Evolutionary conservation across 2,888 invertebrate genomes (phyloP).

Genomic region (Acrobasis suavella): DNA sequence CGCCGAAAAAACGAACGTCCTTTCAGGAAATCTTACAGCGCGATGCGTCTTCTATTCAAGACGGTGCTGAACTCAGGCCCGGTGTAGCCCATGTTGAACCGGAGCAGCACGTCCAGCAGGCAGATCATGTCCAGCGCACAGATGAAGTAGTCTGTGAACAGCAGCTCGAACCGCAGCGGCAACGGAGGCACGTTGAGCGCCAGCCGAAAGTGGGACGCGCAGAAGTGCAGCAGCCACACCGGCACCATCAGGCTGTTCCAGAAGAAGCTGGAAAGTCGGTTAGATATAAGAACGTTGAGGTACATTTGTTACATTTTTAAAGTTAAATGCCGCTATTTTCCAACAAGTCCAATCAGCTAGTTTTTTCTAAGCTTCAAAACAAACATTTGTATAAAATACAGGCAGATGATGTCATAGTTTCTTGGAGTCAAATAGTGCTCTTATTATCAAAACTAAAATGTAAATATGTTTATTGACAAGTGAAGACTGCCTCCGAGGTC

Average conservation of each 20-base stretch:
- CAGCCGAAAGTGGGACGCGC: slow-evolving; percentile 47
- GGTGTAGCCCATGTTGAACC: slow-evolving; percentile 56
- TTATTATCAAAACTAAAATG: too few relatives aligned
- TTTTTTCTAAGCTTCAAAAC: too few relatives aligned
- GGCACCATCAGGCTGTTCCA: slow-evolving; percentile 53
- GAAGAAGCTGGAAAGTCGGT: slow-evolving; percentile 39
- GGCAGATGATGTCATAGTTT: too few relatives aligned
- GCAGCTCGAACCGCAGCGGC: slow-evolving; percentile 22
- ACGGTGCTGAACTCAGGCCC: slow-evolving; percentile 40
- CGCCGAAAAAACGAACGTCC: too few relatives aligned
- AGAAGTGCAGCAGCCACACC: slow-evolving; percentile 47
- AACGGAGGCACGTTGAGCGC: slow-evolving; percentile 39
- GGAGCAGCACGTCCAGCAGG: slow-evolving; percentile 52
- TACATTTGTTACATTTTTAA: too few relatives aligned
- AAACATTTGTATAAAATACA: too few relatives aligned
- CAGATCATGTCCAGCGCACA: slow-evolving; percentile 48
- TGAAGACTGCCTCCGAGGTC: too few relatives aligned
- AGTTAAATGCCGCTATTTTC: too few relatives aligned
- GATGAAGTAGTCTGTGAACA: slow-evolving; percentile 42
- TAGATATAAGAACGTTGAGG: too few relatives aligned
- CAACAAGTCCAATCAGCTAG: too few relatives aligned
- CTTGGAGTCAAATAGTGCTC: too few relatives aligned
- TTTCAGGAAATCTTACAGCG: slow-evolving; percentile 39
- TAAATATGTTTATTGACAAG: too few relatives aligned
- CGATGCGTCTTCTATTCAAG: slow-evolving; percentile 45